Conservation (phyloP, 2,797 vertebrate species). For the Phalanger gymnotis region DNA sequence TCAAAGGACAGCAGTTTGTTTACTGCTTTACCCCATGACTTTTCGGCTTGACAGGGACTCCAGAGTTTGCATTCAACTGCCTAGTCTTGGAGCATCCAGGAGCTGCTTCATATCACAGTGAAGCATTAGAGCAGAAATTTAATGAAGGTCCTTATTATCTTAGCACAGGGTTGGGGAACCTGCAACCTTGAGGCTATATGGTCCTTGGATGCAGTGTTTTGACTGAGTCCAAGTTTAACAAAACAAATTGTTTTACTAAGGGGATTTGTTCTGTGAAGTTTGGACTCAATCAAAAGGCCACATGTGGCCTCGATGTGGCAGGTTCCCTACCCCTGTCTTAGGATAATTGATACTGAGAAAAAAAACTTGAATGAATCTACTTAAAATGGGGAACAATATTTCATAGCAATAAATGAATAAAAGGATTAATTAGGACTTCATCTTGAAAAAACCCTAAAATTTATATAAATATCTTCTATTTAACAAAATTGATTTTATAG, state of each 20-base stretch:
- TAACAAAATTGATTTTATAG: not conserved
- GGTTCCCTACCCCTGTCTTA: not conserved
- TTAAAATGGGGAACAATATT: not conserved
- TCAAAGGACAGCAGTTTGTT: not conserved
- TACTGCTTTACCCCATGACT: not conserved
- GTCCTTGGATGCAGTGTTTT: too few relatives aligned
- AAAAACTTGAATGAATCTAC: not conserved
- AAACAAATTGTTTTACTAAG: too few relatives aligned
- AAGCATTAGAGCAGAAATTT: not conserved
- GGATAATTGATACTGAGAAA: not conserved
- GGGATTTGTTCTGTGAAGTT: too few relatives aligned
- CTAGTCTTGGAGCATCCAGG: not conserved
- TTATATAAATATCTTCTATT: not conserved
- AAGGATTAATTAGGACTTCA: not conserved
- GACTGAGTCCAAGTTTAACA: too few relatives aligned
- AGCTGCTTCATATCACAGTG: not conserved
- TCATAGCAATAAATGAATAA: not conserved
- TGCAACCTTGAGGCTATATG: too few relatives aligned
- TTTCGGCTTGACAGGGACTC: not conserved
- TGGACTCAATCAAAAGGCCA: too few relatives aligned
- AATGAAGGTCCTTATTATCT: not conserved
- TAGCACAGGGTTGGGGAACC: not conserved
- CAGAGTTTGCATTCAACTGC: not conserved
- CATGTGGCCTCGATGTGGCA: too few relatives aligned
- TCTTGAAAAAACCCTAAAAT: not conserved